phyloP scores from a whole-genome alignment of 2,113 vertebrate species.

The Saguinus imperator region DNA sequence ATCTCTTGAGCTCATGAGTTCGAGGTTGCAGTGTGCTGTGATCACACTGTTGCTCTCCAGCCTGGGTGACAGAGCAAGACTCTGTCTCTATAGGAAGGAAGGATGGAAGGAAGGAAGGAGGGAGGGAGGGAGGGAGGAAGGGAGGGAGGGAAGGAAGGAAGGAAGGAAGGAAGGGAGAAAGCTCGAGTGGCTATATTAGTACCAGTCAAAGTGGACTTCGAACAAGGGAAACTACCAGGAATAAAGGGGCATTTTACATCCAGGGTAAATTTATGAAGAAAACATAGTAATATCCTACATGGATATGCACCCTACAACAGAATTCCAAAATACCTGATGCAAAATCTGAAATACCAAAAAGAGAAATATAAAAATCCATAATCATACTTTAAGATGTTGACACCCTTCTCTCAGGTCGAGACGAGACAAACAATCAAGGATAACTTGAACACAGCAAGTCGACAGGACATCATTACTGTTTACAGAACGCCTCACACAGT shows the following conservation, averaged over 20 bases:
- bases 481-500: rapidly evolving
- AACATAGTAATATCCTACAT: neutral
- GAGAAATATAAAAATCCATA: neutral
- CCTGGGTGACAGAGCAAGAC: too few relatives aligned
- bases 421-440: neutral
- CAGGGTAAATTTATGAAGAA: neutral
- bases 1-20: too few relatives aligned
- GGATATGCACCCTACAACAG: neutral
- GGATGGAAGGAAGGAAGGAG: too few relatives aligned
- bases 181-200: neutral
- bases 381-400: neutral
- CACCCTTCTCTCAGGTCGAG: neutral
- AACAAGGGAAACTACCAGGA: neutral
- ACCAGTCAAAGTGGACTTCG: neutral
- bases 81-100: too few relatives aligned
- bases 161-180: neutral
- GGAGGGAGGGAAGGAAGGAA: neutral
- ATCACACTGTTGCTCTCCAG: too few relatives aligned
- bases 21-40: too few relatives aligned
- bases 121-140: neutral
- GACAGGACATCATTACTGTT: rapidly evolving
- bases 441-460: rapidly evolving
- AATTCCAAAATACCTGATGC: neutral
- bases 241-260: neutral
- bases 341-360: neutral